phyloP scores from a whole-genome alignment of 2,113 vertebrate genomes.

The Percopsis transmontana region DNA sequence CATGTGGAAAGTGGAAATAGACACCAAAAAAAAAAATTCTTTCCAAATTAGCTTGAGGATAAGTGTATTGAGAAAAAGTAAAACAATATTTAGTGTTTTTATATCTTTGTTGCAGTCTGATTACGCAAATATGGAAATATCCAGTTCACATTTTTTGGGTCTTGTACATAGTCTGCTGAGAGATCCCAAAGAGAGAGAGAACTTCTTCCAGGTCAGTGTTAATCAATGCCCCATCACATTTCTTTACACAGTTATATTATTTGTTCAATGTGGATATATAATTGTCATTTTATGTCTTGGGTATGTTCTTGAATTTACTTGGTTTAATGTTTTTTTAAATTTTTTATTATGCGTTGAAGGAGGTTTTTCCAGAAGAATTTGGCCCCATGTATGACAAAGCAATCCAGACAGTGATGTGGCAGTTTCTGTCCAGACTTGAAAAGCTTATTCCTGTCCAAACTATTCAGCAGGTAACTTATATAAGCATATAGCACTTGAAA shows the following conservation, averaged over 20 bases:
- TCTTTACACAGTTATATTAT: background rate
- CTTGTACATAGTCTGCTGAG: conserved; percentile 67
- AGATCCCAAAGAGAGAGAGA: conserved; percentile 64
- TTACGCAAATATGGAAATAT: conserved; percentile 40
- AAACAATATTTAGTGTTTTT: background rate
- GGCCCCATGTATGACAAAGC: conserved; percentile 79
- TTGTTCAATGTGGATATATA: background rate
- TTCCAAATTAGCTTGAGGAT: background rate
- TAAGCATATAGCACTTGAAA: background rate
- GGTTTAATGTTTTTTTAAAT: background rate
- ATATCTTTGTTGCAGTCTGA: conserved; percentile 39
- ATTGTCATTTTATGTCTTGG: background rate
- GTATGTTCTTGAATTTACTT: background rate
- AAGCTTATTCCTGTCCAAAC: conserved; percentile 68
- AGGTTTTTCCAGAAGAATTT: conserved; percentile 79
- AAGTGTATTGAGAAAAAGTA: background rate
- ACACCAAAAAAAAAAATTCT: background rate
- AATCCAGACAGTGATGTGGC: conserved; percentile 80
- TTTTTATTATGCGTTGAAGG: conserved; percentile 58
- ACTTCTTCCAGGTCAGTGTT: conserved; percentile 67
- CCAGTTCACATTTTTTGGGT: conserved; percentile 65
- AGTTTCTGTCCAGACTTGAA: conserved; percentile 82
- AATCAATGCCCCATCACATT: background rate
- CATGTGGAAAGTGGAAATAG: background rate
- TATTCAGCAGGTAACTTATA: conserved; percentile 67